phyloP scores from a whole-genome alignment of 2,113 vertebrate genomes.

The Nestor notabilis region DNA sequence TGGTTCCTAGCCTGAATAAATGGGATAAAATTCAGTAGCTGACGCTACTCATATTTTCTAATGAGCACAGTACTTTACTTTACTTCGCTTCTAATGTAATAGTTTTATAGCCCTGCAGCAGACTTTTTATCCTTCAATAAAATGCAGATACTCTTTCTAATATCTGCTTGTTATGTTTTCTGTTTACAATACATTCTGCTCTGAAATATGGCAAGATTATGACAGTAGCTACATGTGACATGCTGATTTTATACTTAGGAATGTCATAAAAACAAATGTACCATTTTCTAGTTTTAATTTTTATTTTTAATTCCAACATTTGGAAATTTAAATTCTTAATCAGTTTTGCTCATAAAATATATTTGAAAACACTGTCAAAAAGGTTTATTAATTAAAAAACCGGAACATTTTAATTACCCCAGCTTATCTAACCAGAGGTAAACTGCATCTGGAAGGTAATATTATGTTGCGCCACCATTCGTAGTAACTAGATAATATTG shows the following conservation, averaged over 20 bases:
- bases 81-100: background rate
- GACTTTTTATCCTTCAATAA: background rate
- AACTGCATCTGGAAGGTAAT: background rate
- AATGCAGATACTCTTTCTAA: background rate
- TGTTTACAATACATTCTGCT: background rate
- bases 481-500: background rate
- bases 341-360: background rate
- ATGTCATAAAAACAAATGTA: background rate
- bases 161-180: background rate
- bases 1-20: background rate
- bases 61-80: background rate
- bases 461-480: background rate
- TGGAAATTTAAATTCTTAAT: conserved; percentile 23
- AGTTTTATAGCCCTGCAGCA: background rate
- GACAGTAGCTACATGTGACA: background rate
- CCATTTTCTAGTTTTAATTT: background rate
- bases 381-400: background rate
- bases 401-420: rapidly evolving
- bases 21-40: background rate
- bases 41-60: background rate
- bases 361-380: background rate
- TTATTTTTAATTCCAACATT: background rate
- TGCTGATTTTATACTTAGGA: background rate
- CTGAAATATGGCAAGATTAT: background rate
- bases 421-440: background rate